These are phyloP conservation scores for Caerostris darwini DNA, from an alignment of 1,140 invertebrate species.

Conservation along the genomic window DNA sequence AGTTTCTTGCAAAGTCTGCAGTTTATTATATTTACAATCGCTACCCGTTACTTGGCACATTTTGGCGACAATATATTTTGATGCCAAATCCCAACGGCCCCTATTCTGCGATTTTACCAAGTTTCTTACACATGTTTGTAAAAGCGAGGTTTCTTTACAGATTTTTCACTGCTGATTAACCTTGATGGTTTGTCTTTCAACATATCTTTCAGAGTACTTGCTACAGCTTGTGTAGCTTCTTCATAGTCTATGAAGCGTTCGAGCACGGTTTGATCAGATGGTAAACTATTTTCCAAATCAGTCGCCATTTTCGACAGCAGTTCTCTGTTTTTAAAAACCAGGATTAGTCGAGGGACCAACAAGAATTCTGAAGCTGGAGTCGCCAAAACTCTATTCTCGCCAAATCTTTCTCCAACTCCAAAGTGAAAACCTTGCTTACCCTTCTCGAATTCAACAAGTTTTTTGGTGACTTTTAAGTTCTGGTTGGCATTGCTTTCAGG, in stretches of 20 bases:
- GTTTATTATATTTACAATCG: too few species aligned
- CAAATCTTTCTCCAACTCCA: conserved; percentile 48
- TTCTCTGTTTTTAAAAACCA: conserved; percentile 46
- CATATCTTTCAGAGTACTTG: not conserved
- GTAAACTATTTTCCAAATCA: conserved; percentile 28
- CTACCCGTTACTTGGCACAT: too few species aligned
- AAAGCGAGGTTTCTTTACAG: conserved; percentile 23
- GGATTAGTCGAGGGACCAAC: not conserved
- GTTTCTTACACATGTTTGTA: conserved; percentile 8
- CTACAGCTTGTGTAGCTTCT: not conserved
- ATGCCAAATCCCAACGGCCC: too few species aligned
- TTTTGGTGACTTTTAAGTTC: not conserved
- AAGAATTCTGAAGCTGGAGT: conserved; percentile 27
- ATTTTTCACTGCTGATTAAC: not conserved
- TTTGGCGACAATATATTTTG: too few species aligned
- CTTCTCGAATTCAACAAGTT: conserved; percentile 6
- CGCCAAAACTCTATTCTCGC: conserved; percentile 14
- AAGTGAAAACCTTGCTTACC: conserved; percentile 53
- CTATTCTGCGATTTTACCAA: not conserved
- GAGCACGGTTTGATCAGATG: conserved; percentile 10
- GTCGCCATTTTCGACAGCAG: conserved; percentile 32
- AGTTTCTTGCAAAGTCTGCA: too few species aligned
- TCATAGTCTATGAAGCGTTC: not conserved
- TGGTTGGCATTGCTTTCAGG: too few species aligned
- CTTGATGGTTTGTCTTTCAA: conserved; percentile 24